phyloP scores from a whole-genome alignment of 2,888 invertebrate species.

The Pterobdella sp. region DNA sequence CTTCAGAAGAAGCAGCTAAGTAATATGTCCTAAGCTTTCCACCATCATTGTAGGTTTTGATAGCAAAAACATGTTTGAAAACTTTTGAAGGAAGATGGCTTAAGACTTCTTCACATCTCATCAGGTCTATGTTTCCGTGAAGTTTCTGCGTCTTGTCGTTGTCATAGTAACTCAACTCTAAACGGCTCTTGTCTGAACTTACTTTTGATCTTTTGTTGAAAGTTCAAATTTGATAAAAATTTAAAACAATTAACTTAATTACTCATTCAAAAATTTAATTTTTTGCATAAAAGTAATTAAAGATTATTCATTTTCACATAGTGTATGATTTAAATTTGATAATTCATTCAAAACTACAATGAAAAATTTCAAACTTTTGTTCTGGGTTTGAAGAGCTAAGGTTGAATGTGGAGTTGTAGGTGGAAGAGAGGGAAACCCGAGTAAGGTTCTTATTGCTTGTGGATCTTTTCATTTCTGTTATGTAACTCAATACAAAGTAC shows the following conservation, averaged over 20 bases:
- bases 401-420: slow-evolving; percentile 2
- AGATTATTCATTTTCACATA: no score
- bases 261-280: no score
- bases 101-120: slow-evolving; percentile 20
- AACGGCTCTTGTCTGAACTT: neutral
- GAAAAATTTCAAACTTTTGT: no score
- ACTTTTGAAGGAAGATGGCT: slow-evolving; percentile 9
- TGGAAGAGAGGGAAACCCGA: neutral
- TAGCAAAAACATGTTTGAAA: slow-evolving; percentile 26
- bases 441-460: no score
- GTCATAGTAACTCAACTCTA: slow-evolving; percentile 23
- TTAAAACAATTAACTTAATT: no score
- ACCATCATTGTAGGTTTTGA: slow-evolving; percentile 17
- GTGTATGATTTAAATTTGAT: no score
- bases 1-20: slow-evolving; percentile 11
- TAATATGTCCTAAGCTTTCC: slow-evolving; percentile 17
- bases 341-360: no score
- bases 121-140: slow-evolving; percentile 18
- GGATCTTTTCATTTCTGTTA: slow-evolving; percentile 5
- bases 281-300: no score
- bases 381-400: neutral
- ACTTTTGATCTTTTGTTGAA: no score
- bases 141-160: slow-evolving; percentile 9
- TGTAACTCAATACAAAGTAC: slow-evolving; percentile 20
- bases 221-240: no score